phyloP scores from a whole-genome alignment of 2,888 invertebrate genomes.

The Watsonalla cultraria region DNA sequence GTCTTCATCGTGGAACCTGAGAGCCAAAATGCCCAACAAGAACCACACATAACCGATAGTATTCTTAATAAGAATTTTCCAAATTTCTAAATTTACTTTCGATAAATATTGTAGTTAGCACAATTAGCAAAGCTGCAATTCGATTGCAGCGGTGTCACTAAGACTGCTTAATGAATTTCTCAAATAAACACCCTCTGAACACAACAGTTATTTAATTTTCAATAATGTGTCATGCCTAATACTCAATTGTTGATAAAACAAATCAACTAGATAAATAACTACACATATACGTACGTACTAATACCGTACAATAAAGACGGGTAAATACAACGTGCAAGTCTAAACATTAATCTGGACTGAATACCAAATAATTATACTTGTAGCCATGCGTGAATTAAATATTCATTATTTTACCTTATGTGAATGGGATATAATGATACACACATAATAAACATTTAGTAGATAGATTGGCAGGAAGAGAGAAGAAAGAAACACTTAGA shows the following conservation, averaged over 20 bases:
- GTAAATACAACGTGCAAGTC: constrained; percentile 73
- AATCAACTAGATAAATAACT: constrained; percentile 35
- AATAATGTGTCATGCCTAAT: constrained; percentile 61
- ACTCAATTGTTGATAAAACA: constrained; percentile 44
- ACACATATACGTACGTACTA: constrained; percentile 58
- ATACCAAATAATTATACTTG: constrained; percentile 56
- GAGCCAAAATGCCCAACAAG: constrained; percentile 78
- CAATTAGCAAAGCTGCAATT: background rate
- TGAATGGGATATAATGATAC: constrained; percentile 48
- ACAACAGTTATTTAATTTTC: constrained; percentile 34
- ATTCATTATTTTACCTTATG: constrained; percentile 40
- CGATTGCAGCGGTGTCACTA: background rate
- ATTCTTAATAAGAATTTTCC: constrained; percentile 15
- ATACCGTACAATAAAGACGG: constrained; percentile 50
- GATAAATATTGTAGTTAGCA: background rate
- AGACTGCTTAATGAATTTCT: constrained; percentile 11
- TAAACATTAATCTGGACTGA: constrained; percentile 67
- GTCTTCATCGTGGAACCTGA: constrained; percentile 98
- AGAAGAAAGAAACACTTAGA: constrained; percentile 50
- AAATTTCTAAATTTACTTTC: constrained; percentile 5
- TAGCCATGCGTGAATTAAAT: constrained; percentile 69
- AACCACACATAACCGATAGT: constrained; percentile 69
- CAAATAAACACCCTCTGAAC: constrained; percentile 26
- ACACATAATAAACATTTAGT: constrained; percentile 54
- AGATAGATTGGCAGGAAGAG: constrained; percentile 45